These are phyloP conservation scores for Argyresthia goedartella DNA, from an alignment of 2,888 invertebrate species.

Conservation along the genomic window DNA sequence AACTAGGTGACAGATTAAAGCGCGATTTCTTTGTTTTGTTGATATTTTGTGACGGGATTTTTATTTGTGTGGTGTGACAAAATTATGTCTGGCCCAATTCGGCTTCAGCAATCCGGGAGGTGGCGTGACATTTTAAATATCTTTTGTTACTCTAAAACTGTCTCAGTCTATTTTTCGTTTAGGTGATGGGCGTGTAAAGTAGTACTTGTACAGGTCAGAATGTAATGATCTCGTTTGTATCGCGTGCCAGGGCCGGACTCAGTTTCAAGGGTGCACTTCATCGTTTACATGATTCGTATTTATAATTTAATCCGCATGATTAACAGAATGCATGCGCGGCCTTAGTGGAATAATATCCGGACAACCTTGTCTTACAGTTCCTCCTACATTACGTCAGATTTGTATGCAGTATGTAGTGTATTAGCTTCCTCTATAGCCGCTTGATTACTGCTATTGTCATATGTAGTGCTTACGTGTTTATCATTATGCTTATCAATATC, in stretches of 20 bases:
- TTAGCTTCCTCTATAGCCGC: conserved; percentile 22
- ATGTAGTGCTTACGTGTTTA: no score
- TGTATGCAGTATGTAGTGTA: conserved; percentile 25
- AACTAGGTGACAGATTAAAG: not conserved
- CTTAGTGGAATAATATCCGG: conserved; percentile 52
- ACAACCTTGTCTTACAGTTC: conserved; percentile 54
- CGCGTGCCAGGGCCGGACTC: not conserved
- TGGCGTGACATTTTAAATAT: no score
- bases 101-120: no score
- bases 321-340: conserved; percentile 45
- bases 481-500: no score
- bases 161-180: no score
- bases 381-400: conserved; percentile 54
- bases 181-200: no score
- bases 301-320: conserved; percentile 21
- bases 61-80: no score
- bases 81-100: no score
- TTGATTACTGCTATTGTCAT: conserved; percentile 10
- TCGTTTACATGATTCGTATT: not conserved
- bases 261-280: not conserved
- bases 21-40: no score
- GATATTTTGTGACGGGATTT: no score
- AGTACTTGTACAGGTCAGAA: no score
- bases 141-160: no score
- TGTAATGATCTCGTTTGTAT: not conserved